Percentiles rank a stretch among this genome's conserved stretches.
Conservation (phyloP, 2,888 invertebrate species). For the Sarcophaga subvicina region DNA sequence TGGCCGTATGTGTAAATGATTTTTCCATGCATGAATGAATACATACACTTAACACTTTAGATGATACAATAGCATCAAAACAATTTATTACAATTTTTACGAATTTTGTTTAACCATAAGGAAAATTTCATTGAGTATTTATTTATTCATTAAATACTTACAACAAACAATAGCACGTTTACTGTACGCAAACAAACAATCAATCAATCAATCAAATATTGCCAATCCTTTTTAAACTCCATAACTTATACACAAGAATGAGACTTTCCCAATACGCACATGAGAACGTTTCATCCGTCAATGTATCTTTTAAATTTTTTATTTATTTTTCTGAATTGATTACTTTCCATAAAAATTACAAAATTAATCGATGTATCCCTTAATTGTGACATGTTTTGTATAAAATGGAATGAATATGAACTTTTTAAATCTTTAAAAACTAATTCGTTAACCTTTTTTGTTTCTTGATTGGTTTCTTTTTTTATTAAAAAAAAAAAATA, state of each 20-base stretch:
- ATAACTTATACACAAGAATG: no score
- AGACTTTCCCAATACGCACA: no score
- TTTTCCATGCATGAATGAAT: no score
- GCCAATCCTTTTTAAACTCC: background rate
- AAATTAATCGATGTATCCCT: constrained; percentile 31
- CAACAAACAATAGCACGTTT: background rate
- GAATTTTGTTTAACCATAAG: background rate
- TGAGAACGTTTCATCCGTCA: background rate
- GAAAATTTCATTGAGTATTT: background rate
- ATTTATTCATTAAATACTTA: background rate
- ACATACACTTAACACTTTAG: no score
- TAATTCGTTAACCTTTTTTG: constrained; percentile 20
- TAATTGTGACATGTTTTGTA: constrained; percentile 36
- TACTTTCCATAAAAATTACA: constrained; percentile 10
- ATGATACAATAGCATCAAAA: no score
- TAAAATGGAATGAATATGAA: no score
- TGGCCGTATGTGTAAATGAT: no score
- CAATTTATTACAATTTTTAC: no score
- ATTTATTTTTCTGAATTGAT: background rate
- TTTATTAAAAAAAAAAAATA: no score
- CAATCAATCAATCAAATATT: background rate
- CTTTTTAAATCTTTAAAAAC: background rate
- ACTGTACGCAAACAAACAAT: background rate
- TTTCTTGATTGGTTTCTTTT: background rate
- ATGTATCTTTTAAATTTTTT: background rate